These are phyloP conservation scores for Globia sparganii DNA, from an alignment of 2,888 invertebrate species.

Conservation along the genomic window DNA sequence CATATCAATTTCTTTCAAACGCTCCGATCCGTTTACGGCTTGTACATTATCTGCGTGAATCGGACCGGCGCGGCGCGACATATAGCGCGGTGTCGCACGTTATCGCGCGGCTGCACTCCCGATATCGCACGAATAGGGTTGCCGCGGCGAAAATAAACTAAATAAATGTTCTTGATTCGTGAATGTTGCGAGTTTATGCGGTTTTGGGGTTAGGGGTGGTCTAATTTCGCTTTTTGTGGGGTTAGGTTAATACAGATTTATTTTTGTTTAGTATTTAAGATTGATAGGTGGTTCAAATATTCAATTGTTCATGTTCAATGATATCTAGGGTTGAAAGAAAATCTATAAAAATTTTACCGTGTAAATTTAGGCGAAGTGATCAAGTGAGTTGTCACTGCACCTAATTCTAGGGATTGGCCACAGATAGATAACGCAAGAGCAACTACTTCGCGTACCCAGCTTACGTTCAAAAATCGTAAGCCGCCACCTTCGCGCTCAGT, in stretches of 20 bases:
- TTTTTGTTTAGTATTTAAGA: background rate
- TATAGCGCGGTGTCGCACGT: conserved; percentile 64
- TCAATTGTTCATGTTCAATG: background rate
- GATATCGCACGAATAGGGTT: conserved; percentile 63
- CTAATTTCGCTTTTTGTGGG: background rate
- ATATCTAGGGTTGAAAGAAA: background rate
- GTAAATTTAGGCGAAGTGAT: background rate
- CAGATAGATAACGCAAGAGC: no score
- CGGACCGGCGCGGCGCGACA: conserved; percentile 61
- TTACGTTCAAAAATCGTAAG: no score
- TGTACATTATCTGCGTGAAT: conserved; percentile 73
- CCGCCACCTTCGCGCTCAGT: no score
- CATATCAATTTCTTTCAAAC: conserved; percentile 76
- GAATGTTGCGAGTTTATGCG: conserved; percentile 32
- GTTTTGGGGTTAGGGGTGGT: conserved; percentile 29
- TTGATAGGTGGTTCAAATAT: background rate
- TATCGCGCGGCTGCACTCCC: conserved; percentile 65
- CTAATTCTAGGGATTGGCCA: background rate
- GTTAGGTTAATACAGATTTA: conserved; percentile 10
- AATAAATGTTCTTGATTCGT: conserved; percentile 61
- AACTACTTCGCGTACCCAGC: no score
- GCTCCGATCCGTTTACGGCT: conserved; percentile 72
- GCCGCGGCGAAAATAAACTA: conserved; percentile 54
- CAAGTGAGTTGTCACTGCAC: background rate
- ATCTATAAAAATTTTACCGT: no score